A percentile compares a stretch with the other conserved stretches of the same genome.
Evolutionary conservation across 2,797 vertebrate genomes (phyloP).

Genomic region (Triplophysa bombifrons): DNA sequence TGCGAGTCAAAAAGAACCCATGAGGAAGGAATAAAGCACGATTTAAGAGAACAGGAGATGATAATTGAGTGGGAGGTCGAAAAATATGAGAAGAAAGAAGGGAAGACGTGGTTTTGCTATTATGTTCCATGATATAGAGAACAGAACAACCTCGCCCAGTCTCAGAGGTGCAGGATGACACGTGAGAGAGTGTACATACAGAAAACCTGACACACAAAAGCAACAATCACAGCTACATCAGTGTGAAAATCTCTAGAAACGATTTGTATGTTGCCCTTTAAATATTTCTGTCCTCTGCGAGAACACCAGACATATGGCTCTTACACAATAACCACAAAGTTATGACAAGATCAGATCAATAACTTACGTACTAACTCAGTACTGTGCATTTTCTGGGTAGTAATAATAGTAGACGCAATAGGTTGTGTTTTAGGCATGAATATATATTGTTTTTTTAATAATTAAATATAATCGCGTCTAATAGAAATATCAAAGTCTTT

Average conservation of each 20-base stretch:
- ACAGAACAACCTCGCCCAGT: conserved; percentile 38
- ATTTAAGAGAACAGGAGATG: conserved; percentile 5
- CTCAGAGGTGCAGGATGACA: conserved; percentile 43
- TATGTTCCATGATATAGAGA: conserved; percentile 22
- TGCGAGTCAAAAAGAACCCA: background rate
- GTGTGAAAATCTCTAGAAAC: conserved; percentile 22
- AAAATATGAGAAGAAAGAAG: conserved; percentile 24
- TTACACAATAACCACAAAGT: conserved; percentile 17
- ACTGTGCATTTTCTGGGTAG: conserved; percentile 37
- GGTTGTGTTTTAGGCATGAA: background rate
- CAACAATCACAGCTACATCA: conserved; percentile 24
- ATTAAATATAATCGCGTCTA: conserved; percentile 10
- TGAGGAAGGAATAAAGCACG: background rate
- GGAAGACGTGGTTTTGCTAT: conserved; percentile 34
- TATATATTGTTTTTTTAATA: conserved; percentile 15
- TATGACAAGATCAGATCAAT: background rate
- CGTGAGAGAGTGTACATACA: conserved; percentile 19
- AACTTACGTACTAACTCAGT: background rate
- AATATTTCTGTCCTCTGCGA: conserved; percentile 25
- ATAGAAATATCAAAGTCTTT: conserved; percentile 45
- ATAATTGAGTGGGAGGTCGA: background rate
- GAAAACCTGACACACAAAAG: conserved; percentile 15
- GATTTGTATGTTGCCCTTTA: conserved; percentile 41
- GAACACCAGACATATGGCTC: conserved; percentile 44
- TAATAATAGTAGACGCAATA: conserved; percentile 6